These are phyloP conservation scores for Caenorhabditis latens DNA, from an alignment of 1,140 invertebrate genomes.

Conservation along the genomic window DNA sequence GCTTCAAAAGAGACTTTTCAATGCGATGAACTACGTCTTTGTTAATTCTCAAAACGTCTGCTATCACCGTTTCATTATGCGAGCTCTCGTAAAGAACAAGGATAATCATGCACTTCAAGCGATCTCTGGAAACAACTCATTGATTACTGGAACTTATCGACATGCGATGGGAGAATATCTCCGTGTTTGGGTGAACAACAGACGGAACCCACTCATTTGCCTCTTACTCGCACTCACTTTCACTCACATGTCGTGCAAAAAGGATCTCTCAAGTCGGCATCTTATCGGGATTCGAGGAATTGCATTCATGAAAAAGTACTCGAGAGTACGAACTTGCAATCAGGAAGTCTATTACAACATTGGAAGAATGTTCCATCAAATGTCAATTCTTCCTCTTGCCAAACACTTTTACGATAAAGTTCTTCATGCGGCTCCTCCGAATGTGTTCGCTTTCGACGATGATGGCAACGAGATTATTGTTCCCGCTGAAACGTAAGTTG, in stretches of 20 bases:
- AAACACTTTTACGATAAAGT: slow-evolving; percentile 75
- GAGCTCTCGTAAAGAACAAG: slow-evolving; percentile 70
- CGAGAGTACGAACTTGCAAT: slow-evolving; percentile 62
- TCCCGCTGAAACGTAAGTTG: slow-evolving; percentile 34
- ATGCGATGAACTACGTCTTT: slow-evolving; percentile 77
- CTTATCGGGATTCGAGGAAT: slow-evolving; percentile 68
- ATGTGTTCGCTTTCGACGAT: slow-evolving; percentile 62
- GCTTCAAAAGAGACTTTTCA: slow-evolving; percentile 68
- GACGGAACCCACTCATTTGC: slow-evolving; percentile 71
- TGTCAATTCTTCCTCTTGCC: slow-evolving; percentile 72
- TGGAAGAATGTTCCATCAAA: slow-evolving; percentile 75
- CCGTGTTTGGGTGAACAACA: slow-evolving; percentile 70
- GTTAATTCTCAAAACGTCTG: slow-evolving; percentile 74
- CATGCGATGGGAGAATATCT: slow-evolving; percentile 72
- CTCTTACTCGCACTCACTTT: slow-evolving; percentile 75
- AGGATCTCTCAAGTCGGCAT: slow-evolving; percentile 75
- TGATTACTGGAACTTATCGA: slow-evolving; percentile 76
- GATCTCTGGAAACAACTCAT: slow-evolving; percentile 77
- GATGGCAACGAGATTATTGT: slow-evolving; percentile 44
- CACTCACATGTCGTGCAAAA: slow-evolving; percentile 77
- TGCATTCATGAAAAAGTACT: slow-evolving; percentile 74
- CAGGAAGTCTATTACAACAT: slow-evolving; percentile 76
- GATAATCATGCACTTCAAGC: slow-evolving; percentile 72
- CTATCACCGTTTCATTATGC: slow-evolving; percentile 76
- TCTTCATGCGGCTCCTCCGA: slow-evolving; percentile 63